Conservation (phyloP, 2,888 invertebrate species). For the Lydus trimaculatus region DNA sequence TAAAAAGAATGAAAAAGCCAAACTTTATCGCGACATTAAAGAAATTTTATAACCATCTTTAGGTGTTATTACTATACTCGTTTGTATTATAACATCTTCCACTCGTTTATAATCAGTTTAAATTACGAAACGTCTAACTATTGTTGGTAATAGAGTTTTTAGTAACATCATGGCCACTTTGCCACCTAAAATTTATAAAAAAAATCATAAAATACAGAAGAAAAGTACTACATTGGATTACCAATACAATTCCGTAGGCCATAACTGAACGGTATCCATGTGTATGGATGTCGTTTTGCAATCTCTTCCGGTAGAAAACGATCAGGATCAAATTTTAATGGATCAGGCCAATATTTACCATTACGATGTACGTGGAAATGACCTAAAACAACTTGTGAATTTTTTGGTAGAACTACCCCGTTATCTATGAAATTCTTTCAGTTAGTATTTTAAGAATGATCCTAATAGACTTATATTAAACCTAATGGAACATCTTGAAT, state of each 20-base stretch:
- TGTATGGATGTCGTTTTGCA: not conserved
- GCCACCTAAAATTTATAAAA: slow-evolving; percentile 36
- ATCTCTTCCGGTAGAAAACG: not conserved
- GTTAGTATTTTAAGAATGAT: no score
- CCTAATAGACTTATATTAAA: no score
- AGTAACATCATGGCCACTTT: slow-evolving; percentile 45
- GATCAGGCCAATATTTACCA: slow-evolving; percentile 48
- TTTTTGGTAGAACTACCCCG: not conserved
- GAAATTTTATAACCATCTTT: slow-evolving; percentile 45
- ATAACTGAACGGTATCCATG: not conserved
- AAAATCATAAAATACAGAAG: not conserved
- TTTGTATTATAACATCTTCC: slow-evolving; percentile 45
- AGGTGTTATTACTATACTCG: slow-evolving; percentile 45
- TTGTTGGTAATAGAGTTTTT: slow-evolving; percentile 39
- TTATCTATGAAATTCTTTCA: not conserved
- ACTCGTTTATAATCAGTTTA: slow-evolving; percentile 42
- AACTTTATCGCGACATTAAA: no score
- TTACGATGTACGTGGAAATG: not conserved
- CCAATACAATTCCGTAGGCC: not conserved
- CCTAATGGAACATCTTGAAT: not conserved
- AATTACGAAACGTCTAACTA: slow-evolving; percentile 41
- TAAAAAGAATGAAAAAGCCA: no score
- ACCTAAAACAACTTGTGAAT: not conserved
- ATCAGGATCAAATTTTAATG: no score
- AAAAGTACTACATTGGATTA: not conserved